A percentile compares a stretch with the other conserved stretches of the same genome.
phyloP scores from a whole-genome alignment of 2,797 vertebrate genomes.

The Mus caroli region DNA sequence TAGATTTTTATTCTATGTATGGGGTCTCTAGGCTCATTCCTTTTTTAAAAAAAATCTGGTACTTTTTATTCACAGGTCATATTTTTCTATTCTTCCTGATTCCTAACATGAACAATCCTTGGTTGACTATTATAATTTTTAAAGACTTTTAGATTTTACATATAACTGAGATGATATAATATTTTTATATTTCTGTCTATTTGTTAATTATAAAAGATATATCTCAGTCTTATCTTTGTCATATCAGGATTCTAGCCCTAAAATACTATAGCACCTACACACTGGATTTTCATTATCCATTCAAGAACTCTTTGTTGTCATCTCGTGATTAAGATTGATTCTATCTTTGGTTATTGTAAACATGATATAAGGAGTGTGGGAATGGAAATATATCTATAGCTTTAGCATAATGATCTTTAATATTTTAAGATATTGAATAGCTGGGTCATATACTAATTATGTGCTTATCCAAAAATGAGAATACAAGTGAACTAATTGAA shows the following conservation, averaged over 20 bases:
- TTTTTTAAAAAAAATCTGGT: neutral
- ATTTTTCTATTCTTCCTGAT: rapidly evolving
- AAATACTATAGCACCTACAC: neutral
- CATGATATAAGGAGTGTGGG: neutral
- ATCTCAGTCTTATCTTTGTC: neutral
- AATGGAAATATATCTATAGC: neutral
- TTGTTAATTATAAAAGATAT: neutral
- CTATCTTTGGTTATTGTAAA: neutral
- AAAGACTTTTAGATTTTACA: neutral
- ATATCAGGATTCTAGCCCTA: neutral
- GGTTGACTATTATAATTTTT: neutral
- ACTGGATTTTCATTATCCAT: neutral
- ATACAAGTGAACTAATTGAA: neutral
- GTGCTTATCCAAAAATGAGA: neutral
- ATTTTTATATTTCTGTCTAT: neutral
- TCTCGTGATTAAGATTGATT: neutral
- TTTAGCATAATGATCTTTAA: neutral
- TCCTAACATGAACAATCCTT: too few species aligned
- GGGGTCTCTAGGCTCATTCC: neutral
- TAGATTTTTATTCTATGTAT: neutral
- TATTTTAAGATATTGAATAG: neutral
- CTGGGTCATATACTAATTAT: neutral
- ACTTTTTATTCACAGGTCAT: neutral
- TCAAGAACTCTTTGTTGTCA: neutral
- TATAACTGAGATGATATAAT: too few species aligned